These are phyloP conservation scores for Melanaphis sacchari DNA, from an alignment of 1,140 invertebrate species.

Conservation along the genomic window DNA sequence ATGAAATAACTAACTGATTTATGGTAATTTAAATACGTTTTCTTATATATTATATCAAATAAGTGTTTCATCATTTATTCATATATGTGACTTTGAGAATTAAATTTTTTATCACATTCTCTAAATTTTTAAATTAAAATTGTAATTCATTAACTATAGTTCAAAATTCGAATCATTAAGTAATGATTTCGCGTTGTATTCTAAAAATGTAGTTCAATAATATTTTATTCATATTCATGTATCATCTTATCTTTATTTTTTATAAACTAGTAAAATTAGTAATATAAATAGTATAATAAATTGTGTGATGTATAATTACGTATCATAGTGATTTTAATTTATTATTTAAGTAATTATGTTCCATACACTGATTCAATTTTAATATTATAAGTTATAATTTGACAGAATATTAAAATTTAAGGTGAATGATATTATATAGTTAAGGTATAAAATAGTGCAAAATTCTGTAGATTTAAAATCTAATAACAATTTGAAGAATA, in stretches of 20 bases:
- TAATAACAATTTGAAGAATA: not conserved
- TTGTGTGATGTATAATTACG: not conserved
- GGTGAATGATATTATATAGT: not conserved
- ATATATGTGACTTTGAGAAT: not conserved
- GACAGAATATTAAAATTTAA: not conserved
- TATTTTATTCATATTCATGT: not conserved
- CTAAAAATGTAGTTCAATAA: not conserved
- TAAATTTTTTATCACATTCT: not conserved
- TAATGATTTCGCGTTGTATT: not conserved
- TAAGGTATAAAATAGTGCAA: not conserved
- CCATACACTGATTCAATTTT: not conserved
- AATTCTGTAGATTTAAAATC: too few relatives aligned
- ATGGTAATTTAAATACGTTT: not conserved
- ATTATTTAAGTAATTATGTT: not conserved
- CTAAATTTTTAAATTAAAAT: not conserved
- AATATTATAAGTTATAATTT: not conserved
- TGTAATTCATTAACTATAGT: not conserved
- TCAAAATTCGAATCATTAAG: not conserved
- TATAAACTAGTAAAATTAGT: not conserved
- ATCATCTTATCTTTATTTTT: not conserved
- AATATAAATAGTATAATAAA: not conserved
- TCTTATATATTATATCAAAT: not conserved
- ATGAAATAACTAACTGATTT: not conserved
- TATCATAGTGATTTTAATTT: too few relatives aligned
- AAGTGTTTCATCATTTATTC: not conserved